These are phyloP conservation scores for Elegia similella DNA, from an alignment of 2,888 invertebrate species.

Conservation along the genomic window DNA sequence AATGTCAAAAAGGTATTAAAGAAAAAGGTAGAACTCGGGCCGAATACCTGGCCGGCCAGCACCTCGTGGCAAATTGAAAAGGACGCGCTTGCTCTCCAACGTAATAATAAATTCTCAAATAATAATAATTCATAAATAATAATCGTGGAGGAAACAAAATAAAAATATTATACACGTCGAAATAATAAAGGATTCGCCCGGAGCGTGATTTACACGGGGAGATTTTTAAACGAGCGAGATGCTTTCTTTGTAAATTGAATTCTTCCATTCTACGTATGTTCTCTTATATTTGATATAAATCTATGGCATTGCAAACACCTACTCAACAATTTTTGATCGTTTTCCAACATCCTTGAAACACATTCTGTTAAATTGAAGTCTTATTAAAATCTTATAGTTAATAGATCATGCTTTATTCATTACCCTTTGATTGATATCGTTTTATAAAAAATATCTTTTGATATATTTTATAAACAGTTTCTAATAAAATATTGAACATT, in stretches of 20 bases:
- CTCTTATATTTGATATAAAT: neutral
- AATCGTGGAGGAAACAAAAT: slow-evolving; percentile 76
- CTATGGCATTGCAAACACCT: neutral
- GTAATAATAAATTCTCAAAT: slow-evolving; percentile 80
- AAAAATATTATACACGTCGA: slow-evolving; percentile 77
- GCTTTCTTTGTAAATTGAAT: neutral
- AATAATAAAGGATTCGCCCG: slow-evolving; percentile 78
- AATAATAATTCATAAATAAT: slow-evolving; percentile 82
- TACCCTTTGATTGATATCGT: neutral
- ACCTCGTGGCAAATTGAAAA: slow-evolving; percentile 81
- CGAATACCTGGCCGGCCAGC: slow-evolving; percentile 56
- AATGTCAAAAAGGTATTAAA: slow-evolving; percentile 64
- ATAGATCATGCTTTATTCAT: neutral
- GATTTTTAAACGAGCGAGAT: slow-evolving; percentile 34
- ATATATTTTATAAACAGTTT: too few relatives aligned
- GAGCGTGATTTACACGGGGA: slow-evolving; percentile 53
- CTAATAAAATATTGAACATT: too few relatives aligned
- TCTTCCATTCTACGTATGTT: neutral
- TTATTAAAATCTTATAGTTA: neutral
- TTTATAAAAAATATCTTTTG: neutral
- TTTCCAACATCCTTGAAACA: neutral
- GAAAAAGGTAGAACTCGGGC: slow-evolving; percentile 49
- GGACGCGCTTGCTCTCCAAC: slow-evolving; percentile 70
- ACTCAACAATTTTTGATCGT: neutral
- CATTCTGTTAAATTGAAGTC: neutral